Base-by-base conservation (phyloP, 2,888 invertebrate genomes). In the Cheilosia urbana region DNA sequence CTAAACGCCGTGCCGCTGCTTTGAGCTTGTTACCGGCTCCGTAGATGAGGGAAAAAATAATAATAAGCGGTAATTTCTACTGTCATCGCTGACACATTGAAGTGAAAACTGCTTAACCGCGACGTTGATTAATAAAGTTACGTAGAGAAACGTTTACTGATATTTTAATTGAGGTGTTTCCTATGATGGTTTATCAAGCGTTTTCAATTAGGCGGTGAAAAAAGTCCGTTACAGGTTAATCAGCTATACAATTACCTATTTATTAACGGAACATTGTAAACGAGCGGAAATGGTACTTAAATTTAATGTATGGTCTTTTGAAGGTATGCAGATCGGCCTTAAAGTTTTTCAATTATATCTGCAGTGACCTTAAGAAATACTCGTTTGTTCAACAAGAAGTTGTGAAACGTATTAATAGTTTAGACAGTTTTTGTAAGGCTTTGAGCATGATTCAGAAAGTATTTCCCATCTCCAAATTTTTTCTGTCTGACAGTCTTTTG, bases 31-130 rank as follows among this genome's bases (percentile, higher is more conserved):
- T 78, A 60, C 27, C 60, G 47, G 24, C 57, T 27, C 19, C 0
- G n/a, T n/a, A 42, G n/a, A 15, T 42, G n/a, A 15, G 27, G 6
- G 2, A 17, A 17, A 15, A 51, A 53, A 24, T n/a, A 2, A 40
- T 40, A 57, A 40, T 55, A 51, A 58, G 15, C 19, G n/a, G 17
- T 55, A 42, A 47, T 62, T 69, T 55, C 57, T 15, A 17, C 55
- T 62, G 49, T 62, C 62, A 53, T 55, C 37, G 62, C 78, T 78
- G 66, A 66, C 66, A 66, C 53, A 68, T 27, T 68, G 27, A 42
- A 47, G 69, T 47, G 69, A 69, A 69, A 69, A 58, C 60, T 42
- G 24, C 51, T 73, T 66, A 40, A 53, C 55, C 47, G n/a, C 7
- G 60, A 60, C 47, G 45, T 55, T 66, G 58, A 40, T 73, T 79